A percentile compares a stretch with the other conserved stretches of the same genome.
Conservation (phyloP, 2,888 invertebrate genomes). For the Arctia plantaginis region DNA sequence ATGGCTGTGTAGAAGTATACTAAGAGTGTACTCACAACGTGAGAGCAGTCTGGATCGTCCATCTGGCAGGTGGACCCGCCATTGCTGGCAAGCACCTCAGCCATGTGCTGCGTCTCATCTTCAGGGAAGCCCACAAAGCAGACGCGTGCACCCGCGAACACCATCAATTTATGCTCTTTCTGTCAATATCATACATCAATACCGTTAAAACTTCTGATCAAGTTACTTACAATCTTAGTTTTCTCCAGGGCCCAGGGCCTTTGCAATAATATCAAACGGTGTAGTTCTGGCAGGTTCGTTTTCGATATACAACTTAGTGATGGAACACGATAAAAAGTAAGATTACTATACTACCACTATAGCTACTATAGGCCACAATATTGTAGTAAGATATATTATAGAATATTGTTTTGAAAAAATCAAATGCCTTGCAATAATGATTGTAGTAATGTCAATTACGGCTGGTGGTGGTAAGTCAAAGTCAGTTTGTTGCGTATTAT, state of each 20-base stretch:
- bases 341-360: background rate
- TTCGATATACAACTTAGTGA: background rate
- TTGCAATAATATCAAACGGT: background rate
- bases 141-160: conserved; percentile 94
- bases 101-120: conserved; percentile 97
- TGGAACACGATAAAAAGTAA: background rate
- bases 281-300: background rate
- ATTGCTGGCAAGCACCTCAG: conserved; percentile 94
- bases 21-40: conserved; percentile 91
- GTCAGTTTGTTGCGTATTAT: too few species aligned
- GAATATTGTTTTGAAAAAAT: background rate
- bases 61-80: conserved; percentile 92
- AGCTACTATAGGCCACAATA: background rate
- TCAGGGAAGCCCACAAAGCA: conserved; percentile 96
- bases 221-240: background rate
- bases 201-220: background rate
- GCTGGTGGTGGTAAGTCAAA: background rate
- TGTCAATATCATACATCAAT: conserved; percentile 60
- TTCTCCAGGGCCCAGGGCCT: too few species aligned
- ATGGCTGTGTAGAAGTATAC: background rate
- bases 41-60: conserved; percentile 95
- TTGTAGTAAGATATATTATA: background rate
- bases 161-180: conserved; percentile 92
- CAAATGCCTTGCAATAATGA: background rate
- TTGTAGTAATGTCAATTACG: background rate